Conservation (phyloP, 35 echinoderm and acorn worm genomes). For the Nesometra sesokonis region DNA sequence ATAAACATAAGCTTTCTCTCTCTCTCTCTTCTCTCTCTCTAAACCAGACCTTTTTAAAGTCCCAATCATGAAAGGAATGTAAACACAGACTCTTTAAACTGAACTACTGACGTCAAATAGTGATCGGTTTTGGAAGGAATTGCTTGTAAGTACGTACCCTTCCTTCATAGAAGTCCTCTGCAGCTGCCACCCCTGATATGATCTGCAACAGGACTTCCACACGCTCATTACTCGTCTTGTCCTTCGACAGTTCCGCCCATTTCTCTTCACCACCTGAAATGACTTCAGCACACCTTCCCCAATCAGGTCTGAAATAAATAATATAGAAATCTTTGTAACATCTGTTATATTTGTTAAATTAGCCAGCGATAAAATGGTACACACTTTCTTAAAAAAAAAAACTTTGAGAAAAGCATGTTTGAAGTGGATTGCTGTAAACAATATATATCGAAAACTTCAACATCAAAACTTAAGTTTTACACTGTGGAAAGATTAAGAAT, state of each 20-base stretch:
- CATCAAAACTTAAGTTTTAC: no score
- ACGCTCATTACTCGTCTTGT: conserved; percentile 65
- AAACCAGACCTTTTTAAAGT: no score
- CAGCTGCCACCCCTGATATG: conserved; percentile 53
- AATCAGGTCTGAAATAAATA: conserved; percentile 52
- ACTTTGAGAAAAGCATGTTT: no score
- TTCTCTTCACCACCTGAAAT: conserved; percentile 86
- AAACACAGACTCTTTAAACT: no score
- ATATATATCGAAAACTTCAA: no score
- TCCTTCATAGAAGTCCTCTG: conserved; percentile 8
- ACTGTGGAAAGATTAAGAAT: no score
- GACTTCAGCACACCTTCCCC: conserved; percentile 66
- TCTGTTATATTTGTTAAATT: background rate
- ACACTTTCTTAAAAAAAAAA: no score
- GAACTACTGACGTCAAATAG: no score
- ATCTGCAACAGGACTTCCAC: conserved; percentile 66
- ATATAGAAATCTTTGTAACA: background rate
- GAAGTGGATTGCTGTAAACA: no score
- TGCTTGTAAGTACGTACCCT: background rate
- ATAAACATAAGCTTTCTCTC: no score
- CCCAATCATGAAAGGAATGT: background rate
- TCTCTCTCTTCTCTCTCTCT: no score
- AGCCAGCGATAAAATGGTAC: background rate
- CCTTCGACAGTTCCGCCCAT: conserved; percentile 65
- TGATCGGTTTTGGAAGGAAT: no score